A percentile compares a stretch with the other conserved stretches of the same genome.
Conservation (phyloP, 2,888 invertebrate genomes). For the Phymatocera aterrima region DNA sequence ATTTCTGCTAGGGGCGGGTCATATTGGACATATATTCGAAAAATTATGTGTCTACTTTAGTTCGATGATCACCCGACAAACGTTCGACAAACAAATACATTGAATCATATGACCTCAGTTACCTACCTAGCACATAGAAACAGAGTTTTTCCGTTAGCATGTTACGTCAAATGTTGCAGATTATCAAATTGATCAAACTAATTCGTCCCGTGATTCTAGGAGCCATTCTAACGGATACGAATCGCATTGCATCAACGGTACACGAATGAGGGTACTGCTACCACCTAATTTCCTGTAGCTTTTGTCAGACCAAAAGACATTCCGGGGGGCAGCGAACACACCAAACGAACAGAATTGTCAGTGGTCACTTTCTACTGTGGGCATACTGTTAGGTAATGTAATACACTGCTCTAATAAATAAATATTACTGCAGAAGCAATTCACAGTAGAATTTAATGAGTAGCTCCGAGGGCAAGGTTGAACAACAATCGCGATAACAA, state of each 20-base stretch:
- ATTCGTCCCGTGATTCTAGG: conserved; percentile 11
- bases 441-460: neutral
- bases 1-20: neutral
- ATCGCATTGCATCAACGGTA: neutral
- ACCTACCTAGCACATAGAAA: neutral
- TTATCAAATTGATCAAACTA: conserved; percentile 11
- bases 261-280: neutral
- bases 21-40: conserved; percentile 1
- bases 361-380: no score
- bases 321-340: neutral
- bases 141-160: neutral
- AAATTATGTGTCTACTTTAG: conserved; percentile 12
- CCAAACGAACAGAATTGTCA: no score
- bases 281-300: conserved; percentile 30
- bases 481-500: conserved; percentile 26
- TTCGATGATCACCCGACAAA: neutral
- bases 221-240: neutral
- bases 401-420: no score
- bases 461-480: conserved; percentile 1
- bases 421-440: neutral
- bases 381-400: no score
- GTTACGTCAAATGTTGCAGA: conserved; percentile 1
- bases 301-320: neutral
- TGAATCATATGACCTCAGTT: neutral
- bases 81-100: conserved; percentile 5